Conservation (phyloP, 2,113 vertebrate genomes). For the Hymenochirus boettgeri region DNA sequence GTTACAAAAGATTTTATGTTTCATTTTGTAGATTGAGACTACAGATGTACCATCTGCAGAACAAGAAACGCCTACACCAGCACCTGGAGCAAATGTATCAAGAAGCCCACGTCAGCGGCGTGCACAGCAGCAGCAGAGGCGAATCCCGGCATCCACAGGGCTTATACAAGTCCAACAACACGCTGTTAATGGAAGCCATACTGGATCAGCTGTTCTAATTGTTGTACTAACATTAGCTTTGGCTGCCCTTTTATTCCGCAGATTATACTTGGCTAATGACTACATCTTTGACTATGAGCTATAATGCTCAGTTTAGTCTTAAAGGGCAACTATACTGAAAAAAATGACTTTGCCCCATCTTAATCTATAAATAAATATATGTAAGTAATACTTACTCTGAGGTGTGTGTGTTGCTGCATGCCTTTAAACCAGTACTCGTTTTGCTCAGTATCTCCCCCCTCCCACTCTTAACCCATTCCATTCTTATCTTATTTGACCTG, state of each 20-base stretch:
- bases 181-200: constrained; percentile 63
- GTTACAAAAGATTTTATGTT: background rate
- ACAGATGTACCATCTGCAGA: constrained; percentile 35
- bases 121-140: constrained; percentile 72
- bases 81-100: constrained; percentile 51
- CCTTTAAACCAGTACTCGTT: no score
- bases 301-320: constrained; percentile 58
- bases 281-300: constrained; percentile 91
- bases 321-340: no score
- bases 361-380: no score
- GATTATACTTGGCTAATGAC: constrained; percentile 88
- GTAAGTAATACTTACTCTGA: no score
- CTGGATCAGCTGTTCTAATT: constrained; percentile 78
- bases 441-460: no score
- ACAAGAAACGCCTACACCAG: constrained; percentile 45
- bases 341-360: no score
- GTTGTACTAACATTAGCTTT: constrained; percentile 86
- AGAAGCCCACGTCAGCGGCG: constrained; percentile 85
- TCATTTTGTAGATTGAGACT: constrained; percentile 55
- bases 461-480: no score
- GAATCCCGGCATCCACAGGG: constrained; percentile 59
- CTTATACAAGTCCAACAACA: constrained; percentile 62
- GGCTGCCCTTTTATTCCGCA: constrained; percentile 88
- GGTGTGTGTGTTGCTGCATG: no score
- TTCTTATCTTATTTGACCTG: no score